Conservation (phyloP, 2,113 vertebrate species). For the Coptodon bakossiorum region DNA sequence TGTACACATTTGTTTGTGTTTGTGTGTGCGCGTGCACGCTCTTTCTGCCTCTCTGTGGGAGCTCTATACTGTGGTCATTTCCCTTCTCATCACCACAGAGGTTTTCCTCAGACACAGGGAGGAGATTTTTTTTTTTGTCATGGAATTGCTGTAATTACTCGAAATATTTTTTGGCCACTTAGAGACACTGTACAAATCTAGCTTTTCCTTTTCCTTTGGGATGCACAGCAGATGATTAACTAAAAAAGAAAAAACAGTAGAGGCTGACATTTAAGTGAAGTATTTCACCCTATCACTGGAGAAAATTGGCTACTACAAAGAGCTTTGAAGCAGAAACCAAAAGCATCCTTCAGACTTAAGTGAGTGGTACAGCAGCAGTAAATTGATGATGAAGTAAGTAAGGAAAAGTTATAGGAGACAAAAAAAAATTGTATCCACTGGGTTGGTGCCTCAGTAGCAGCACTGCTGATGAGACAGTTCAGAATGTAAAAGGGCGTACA, state of each 20-base stretch:
- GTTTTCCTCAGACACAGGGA: neutral
- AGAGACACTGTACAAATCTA: neutral
- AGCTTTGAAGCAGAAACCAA: neutral
- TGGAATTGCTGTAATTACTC: slow-evolving; percentile 18
- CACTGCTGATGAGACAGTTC: neutral
- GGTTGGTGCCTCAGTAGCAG: neutral
- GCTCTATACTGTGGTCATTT: slow-evolving; percentile 30
- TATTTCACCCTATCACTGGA: neutral
- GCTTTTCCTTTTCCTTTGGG: neutral
- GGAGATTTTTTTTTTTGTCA: neutral
- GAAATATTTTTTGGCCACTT: neutral
- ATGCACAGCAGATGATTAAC: neutral
- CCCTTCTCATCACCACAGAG: slow-evolving; percentile 7
- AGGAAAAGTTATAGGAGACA: neutral
- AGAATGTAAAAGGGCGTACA: neutral
- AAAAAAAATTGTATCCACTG: neutral
- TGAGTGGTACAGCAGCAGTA: neutral
- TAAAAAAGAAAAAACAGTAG: neutral
- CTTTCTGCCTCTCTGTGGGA: slow-evolving; percentile 27
- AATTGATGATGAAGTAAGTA: neutral
- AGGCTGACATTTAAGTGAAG: neutral
- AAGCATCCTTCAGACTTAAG: neutral
- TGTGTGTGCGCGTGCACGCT: neutral
- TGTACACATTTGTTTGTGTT: neutral
- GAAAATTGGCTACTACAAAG: neutral